phyloP scores from a whole-genome alignment of 2,797 vertebrate genomes.

The Microtus californicus region DNA sequence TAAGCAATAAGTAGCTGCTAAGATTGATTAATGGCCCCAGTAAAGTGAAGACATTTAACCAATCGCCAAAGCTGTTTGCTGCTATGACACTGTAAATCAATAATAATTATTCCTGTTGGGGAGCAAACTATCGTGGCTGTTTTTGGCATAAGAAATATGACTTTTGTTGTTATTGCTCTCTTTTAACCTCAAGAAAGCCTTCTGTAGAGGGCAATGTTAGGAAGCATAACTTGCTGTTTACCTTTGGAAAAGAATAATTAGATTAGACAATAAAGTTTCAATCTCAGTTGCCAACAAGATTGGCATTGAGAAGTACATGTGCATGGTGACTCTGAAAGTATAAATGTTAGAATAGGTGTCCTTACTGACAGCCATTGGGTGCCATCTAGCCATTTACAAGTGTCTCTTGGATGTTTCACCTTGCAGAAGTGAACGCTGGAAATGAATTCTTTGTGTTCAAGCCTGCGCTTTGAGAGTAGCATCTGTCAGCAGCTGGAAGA shows the following conservation, averaged over 20 bases:
- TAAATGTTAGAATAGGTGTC: background rate
- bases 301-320: slow-evolving; percentile 14
- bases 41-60: slow-evolving; percentile 81
- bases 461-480: background rate
- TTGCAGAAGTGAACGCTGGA: background rate
- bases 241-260: slow-evolving; percentile 56
- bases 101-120: slow-evolving; percentile 78
- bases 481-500: background rate
- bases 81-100: slow-evolving; percentile 80
- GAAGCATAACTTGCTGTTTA: background rate
- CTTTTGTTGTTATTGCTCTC: slow-evolving; percentile 54
- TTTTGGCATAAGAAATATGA: slow-evolving; percentile 65
- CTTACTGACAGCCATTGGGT: background rate
- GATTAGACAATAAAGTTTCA: slow-evolving; percentile 2
- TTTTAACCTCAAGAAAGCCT: slow-evolving; percentile 56
- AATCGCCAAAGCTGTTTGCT: slow-evolving; percentile 78
- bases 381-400: background rate
- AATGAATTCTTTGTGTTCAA: background rate
- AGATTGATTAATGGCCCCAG: slow-evolving; percentile 77
- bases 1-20: slow-evolving; percentile 80
- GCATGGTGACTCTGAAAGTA: background rate
- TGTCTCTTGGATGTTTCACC: background rate
- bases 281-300: slow-evolving; percentile 39
- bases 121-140: slow-evolving; percentile 58
- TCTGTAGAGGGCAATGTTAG: slow-evolving; percentile 35